Base-by-base conservation (phyloP, 30 jellyfish, hydroid and myxozoan genomes). In the Aurelia aurita complex sp. Pacific region DNA sequence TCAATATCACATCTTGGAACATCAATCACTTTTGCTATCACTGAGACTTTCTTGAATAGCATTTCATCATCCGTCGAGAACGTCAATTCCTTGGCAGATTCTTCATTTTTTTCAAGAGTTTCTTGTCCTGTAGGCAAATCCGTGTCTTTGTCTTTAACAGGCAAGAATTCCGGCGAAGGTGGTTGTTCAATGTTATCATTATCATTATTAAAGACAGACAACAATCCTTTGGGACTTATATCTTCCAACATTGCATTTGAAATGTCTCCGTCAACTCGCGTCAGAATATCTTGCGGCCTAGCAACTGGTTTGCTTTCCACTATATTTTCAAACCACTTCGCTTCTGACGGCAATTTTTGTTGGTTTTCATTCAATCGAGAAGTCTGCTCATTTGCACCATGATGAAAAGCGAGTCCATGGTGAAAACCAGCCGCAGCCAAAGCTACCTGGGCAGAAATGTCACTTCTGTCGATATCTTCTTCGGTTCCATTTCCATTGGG, bases 121-220 rank as follows among this genome's bases (percentile, higher is more conserved):
- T 42, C 55, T 57, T 54, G 53, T 61, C 35, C 87, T 17, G 59
- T 3, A 14, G 33, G 10, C 35, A 70, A 0, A 40, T 76, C 76
- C 14, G 67, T 42, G 18, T 79, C 89, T 61, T 51, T 57, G 54
- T 72, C 92, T 73, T 62, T 83, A 65, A 54, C 74, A 46, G 85
- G 85, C 63, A 83, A 70, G 64, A 83, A 83, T 67, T 83, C 92
- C 14, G 92, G 92, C 35, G 92, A 83, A 10, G 85, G 92, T 16
- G 92, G 86, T 61, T 43, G 64, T 55, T 83, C 92, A 2, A 72
- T 18, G 74, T 2, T 17, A 19, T 67, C 85, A 51, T 19, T 8
- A 15, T 59, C 69, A 46, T 46, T 9, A 46, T 9, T 46, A 46
- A 46, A 46, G 12, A 46, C 57, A 7, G 57, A 46, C 8, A 46